Evolutionary conservation across 64 coral and sea anemone genomes (phyloP), one percentile per base, ranked within the genome.

Genomic region (Porites australiensis): DNA sequence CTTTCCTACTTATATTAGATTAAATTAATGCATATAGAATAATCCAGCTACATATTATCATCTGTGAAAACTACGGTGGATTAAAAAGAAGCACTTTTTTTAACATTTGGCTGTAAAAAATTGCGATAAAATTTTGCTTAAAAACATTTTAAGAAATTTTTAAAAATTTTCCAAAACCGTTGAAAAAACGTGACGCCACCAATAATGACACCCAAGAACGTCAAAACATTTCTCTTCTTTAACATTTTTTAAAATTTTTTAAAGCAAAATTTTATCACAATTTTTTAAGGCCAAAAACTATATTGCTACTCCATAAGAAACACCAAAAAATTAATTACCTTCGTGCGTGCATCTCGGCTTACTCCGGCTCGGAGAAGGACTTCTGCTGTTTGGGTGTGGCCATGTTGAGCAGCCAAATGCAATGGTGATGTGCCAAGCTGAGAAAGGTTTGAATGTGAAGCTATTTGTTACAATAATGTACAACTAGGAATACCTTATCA

Each of bases 321-420:
- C 7, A 47, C 8, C 44, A 46, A 55, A 15, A 19, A 13, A 63
- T 13, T 11, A 3, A 14, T 3, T 68, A 94, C 96, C 92, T 99
- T 99, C 53, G 98, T 99, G 47, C 98, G 73, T 6, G 98, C 98
- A 89, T 99, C 98, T 92, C 98, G 93, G 46, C 98, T 99, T 47
- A 99, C 98, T 57, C 98, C 98, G 50, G 98, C 94, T 75, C 98
- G 81, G 4, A 99, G 48, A 44, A 99, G 72, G 59, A 93, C 94
- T 47, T 99, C 98, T 74, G 98, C 98, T 58, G 98, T 99, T 62
- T 95, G 82, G 0, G 88, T 94, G 27, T 99, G 98, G 21, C 98
- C 98, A 89, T 99, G 94, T 73, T 99, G 98, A 64, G 98, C 98
- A 19, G 98, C 98, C 49, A 99, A 73, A 64, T 99, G 98, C 18